Evolutionary conservation across 1,140 invertebrate genomes (phyloP), one percentile per base, ranked within the genome.

Genomic region (Lysiphlebus fabarum): DNA sequence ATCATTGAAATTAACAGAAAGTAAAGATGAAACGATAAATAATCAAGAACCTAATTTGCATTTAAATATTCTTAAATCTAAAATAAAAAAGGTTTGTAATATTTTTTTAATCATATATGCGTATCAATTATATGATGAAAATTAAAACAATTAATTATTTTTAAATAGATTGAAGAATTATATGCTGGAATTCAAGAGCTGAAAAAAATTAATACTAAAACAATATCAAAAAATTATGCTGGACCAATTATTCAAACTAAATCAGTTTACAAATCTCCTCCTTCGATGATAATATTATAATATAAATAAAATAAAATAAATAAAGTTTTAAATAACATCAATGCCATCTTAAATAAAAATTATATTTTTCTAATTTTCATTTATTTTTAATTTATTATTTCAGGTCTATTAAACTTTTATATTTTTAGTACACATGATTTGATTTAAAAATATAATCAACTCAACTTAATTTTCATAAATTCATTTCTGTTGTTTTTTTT

Each of bases 51-150:
- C 66, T 12, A 53, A 57, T 58, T 48, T 51, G 1, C 65, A 70
- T 49, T 68, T 70, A 43, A 62, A 59, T 14, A 47, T 62, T 37
- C 48, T 70, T 26, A 41, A 66, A 45, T 59, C 51, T 36, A 57
- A 70, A 58, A 70, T 72, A 48, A 26, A 64, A 59, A 71, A 72
- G 66, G 70, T 74, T 9, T 9, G 6, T 40, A 40, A 40, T 47
- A 40, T 33, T 57, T 1, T 10, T 1, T 43, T 49, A 43, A 12
- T 41, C 40, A n/a, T 47, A 14, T 26, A 37, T 41, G 38, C 36
- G 38, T 42, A 6, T 44, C 43, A 40, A 11, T 41, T 17, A 2
- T 57, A 62, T 37, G 48, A 61, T 26, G 17, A 61, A 58, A 50
- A 54, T 33, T 1, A 59, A 61, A 56, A 58, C 14, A 42, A 53